These are phyloP conservation scores for Aelia acuminata DNA, from an alignment of 2,888 invertebrate genomes.

Conservation along the genomic window DNA sequence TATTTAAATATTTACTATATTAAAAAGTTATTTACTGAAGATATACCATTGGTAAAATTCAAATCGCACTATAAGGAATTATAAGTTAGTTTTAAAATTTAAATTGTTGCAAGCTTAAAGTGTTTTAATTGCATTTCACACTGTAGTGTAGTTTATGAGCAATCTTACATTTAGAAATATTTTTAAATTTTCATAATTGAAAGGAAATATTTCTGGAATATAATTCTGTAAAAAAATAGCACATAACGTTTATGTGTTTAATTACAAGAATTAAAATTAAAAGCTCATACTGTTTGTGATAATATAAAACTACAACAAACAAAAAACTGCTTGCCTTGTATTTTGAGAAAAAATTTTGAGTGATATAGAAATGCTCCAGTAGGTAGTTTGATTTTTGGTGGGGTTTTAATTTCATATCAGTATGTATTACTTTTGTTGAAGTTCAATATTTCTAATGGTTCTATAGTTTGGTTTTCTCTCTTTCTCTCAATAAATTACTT, in stretches of 20 bases:
- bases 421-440: neutral
- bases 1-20: conserved; percentile 37
- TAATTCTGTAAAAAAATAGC: neutral
- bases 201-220: neutral
- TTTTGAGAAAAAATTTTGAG: neutral
- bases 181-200: neutral
- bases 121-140: conserved; percentile 17
- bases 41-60: neutral
- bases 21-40: conserved; percentile 27
- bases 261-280: conserved; percentile 9
- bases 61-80: neutral
- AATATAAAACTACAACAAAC: neutral
- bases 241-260: neutral
- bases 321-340: conserved; percentile 45
- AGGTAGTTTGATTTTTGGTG: conserved; percentile 19
- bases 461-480: neutral
- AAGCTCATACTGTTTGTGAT: conserved; percentile 32
- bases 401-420: neutral
- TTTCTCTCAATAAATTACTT: conserved; percentile 9
- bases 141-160: neutral
- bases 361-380: conserved; percentile 17
- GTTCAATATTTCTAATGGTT: neutral
- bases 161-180: neutral
- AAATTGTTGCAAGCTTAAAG: conserved; percentile 2
- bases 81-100: neutral